Base-by-base conservation (phyloP, 2,113 vertebrate species). In the Myocastor coypus region DNA sequence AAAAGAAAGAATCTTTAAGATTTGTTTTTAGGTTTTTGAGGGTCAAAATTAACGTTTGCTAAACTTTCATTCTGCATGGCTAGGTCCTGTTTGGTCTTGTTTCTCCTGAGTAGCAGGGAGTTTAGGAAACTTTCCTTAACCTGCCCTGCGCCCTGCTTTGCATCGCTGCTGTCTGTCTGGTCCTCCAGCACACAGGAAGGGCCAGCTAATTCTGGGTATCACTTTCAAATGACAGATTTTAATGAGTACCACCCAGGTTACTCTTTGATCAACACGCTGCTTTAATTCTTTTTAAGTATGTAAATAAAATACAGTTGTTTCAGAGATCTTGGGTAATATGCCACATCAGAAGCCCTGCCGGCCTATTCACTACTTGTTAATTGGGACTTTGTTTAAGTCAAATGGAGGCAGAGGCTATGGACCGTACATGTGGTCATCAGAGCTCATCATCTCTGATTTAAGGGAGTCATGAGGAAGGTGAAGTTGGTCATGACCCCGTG, bases 401-500 rank as follows among this genome's bases (percentile, higher is more conserved):
- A 97, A 94, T 89, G 94, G 95, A 97, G 98, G 66, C 87, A 84
- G 94, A 97, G 96, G 87, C 96, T 97, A 87, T 61, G 71, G 92
- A 97, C 97, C 97, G 92, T 97, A 97, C 98, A 98, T 98, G 98
- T 98, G 98, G 98, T 98, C 98, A 98, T 97, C 98, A 98, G 98
- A 98, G 97, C 96, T 97, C 50, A 26, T 98, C 96, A 97, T 98
- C 97, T 98, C 94, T 96, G 98, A 96, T 97, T 98, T 98, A 98
- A 97, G 91, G 97, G 94, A 98, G 96, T 97, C 98, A 98, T 55
- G 97, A 98, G 95, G 98, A 97, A 98, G 98, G 98, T 97, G 69
- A 98, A 98, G 98, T 98, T 98, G 98, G 97, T 97, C 96, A 93
- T 98, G 98, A 98, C 98, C 97, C 96, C 98, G 97, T 98, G 98